A percentile compares a stretch with the other conserved stretches of the same genome.
These are phyloP conservation scores for Sebastes baramenuke DNA, from an alignment of 2,797 vertebrate genomes.

Conservation along the genomic window DNA sequence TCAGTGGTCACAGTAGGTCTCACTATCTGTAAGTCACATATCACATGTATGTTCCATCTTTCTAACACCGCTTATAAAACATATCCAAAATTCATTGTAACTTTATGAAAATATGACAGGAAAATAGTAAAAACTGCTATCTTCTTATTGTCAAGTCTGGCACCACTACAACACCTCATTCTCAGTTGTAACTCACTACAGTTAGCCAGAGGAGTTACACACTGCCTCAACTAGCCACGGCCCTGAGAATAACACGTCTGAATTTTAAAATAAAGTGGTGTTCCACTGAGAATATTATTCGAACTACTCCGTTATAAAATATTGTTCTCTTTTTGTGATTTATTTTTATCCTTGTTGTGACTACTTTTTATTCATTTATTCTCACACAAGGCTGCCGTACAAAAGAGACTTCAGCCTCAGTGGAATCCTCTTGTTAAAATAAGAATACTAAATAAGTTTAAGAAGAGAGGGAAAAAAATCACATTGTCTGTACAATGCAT, in stretches of 20 bases:
- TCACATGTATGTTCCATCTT: background rate
- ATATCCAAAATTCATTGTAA: background rate
- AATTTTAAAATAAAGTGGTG: background rate
- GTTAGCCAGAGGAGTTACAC: background rate
- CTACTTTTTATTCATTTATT: slow-evolving; percentile 56
- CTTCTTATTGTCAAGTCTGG: background rate
- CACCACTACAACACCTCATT: background rate
- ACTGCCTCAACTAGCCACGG: background rate
- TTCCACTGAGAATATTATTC: slow-evolving; percentile 11
- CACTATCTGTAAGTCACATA: background rate
- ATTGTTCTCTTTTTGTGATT: slow-evolving; percentile 20
- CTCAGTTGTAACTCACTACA: background rate
- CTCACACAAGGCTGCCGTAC: slow-evolving; percentile 25
- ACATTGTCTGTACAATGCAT: background rate
- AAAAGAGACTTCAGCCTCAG: slow-evolving; percentile 13
- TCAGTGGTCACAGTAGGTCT: background rate
- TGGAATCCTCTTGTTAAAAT: slow-evolving; percentile 38
- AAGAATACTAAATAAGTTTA: background rate
- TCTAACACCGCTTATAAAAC: background rate
- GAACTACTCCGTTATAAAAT: background rate
- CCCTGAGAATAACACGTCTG: background rate
- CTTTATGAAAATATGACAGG: background rate
- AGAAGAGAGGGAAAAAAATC: background rate
- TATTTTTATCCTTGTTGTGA: slow-evolving; percentile 29
- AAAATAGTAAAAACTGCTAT: background rate